These are phyloP conservation scores for Meta bourneti DNA, from an alignment of 2,888 invertebrate species.

Conservation along the genomic window DNA sequence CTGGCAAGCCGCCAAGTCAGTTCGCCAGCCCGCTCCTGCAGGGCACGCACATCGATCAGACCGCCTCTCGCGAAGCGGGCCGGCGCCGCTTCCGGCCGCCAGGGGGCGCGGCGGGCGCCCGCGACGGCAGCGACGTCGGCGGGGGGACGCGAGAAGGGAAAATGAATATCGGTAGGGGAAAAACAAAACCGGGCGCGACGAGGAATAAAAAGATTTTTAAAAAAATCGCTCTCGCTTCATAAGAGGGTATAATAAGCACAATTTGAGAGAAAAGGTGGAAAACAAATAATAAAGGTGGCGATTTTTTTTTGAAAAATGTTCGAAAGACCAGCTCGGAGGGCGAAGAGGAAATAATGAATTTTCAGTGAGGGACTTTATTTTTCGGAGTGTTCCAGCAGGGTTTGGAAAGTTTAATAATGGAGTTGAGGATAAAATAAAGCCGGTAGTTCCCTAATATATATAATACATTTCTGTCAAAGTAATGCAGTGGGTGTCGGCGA, in stretches of 20 bases:
- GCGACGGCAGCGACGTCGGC: not conserved
- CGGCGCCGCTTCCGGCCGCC: slow-evolving; percentile 17
- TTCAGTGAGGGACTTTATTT: not conserved
- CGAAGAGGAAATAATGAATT: not conserved
- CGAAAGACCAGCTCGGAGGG: not conserved
- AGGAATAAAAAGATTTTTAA: not conserved
- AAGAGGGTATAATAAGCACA: slow-evolving; percentile 60
- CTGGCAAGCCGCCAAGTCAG: slow-evolving; percentile 70
- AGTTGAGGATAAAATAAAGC: not conserved
- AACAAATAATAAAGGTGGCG: slow-evolving; percentile 31
- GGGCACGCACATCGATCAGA: slow-evolving; percentile 38
- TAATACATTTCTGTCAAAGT: not conserved
- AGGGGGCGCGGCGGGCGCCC: slow-evolving; percentile 14
- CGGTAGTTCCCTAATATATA: not conserved
- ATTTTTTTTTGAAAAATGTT: not conserved
- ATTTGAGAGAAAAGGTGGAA: slow-evolving; percentile 46
- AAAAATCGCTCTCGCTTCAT: slow-evolving; percentile 48
- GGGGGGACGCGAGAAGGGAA: not conserved
- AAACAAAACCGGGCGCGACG: not conserved
- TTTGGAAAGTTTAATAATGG: not conserved
- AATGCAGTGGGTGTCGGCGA: not conserved
- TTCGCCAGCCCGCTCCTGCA: not conserved
- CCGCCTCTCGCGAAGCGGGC: slow-evolving; percentile 4
- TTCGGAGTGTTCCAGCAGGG: not conserved
- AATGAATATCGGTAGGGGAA: not conserved